phyloP scores from a whole-genome alignment of 2,888 invertebrate species.

The Microchrysa polita region DNA sequence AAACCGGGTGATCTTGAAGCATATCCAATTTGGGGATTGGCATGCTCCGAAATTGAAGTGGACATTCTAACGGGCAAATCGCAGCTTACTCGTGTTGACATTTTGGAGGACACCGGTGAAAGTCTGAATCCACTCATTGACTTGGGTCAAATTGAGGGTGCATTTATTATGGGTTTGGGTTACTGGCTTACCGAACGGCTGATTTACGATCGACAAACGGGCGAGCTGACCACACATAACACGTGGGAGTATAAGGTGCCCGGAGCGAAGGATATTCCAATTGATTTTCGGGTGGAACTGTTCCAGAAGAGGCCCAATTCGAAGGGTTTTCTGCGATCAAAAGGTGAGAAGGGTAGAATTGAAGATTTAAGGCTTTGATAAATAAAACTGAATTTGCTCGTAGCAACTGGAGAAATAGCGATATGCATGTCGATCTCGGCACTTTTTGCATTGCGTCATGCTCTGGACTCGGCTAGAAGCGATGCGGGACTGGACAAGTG shows the following conservation, averaged over 20 bases:
- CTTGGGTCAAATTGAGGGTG: constrained; percentile 74
- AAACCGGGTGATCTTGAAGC: constrained; percentile 63
- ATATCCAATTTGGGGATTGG: constrained; percentile 71
- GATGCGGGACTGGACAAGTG: constrained; percentile 65
- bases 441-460: constrained; percentile 67
- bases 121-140: constrained; percentile 71
- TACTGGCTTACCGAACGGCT: constrained; percentile 71
- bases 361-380: background rate
- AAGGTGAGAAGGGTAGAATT: constrained; percentile 62
- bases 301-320: constrained; percentile 67
- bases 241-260: constrained; percentile 73
- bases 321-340: constrained; percentile 67
- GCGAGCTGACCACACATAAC: constrained; percentile 68
- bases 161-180: constrained; percentile 69
- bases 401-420: constrained; percentile 60
- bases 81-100: constrained; percentile 71
- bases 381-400: constrained; percentile 40
- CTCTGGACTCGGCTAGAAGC: constrained; percentile 66
- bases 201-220: constrained; percentile 66
- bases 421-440: constrained; percentile 55
- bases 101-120: constrained; percentile 75
- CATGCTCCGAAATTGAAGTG: constrained; percentile 74
- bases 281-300: constrained; percentile 68
- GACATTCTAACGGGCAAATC: constrained; percentile 79
- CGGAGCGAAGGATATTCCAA: constrained; percentile 69